These are phyloP conservation scores for Marmota monax DNA, from an alignment of 2,113 vertebrate genomes.

Conservation along the genomic window DNA sequence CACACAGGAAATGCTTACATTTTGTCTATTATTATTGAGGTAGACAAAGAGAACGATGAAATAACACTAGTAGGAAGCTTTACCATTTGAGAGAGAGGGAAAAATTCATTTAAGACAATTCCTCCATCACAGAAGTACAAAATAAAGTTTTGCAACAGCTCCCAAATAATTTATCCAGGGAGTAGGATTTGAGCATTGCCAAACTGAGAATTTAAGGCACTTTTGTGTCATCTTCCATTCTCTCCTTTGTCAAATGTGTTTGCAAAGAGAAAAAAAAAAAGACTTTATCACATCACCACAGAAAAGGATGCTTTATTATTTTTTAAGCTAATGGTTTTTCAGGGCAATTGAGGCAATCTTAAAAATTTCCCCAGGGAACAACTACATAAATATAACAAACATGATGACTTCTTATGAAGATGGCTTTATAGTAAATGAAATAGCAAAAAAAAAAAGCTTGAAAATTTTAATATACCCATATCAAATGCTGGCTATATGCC, in stretches of 20 bases:
- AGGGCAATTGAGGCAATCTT: background rate
- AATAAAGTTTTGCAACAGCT: background rate
- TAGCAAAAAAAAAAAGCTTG: background rate
- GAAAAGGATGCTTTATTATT: background rate
- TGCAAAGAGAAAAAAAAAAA: background rate
- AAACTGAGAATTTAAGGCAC: background rate
- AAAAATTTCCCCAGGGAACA: background rate
- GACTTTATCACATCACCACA: background rate
- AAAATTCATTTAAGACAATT: background rate
- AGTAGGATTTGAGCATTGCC: background rate
- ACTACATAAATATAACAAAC: background rate
- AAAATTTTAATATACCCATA: background rate
- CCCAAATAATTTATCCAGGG: background rate
- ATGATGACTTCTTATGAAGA: background rate
- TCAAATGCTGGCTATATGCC: background rate
- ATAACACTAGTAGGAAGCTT: background rate
- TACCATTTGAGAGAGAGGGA: background rate
- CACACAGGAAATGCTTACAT: background rate
- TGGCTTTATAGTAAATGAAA: slow-evolving; percentile 5
- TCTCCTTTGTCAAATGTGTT: background rate
- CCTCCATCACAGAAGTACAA: background rate
- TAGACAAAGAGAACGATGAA: background rate
- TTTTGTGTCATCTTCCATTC: background rate
- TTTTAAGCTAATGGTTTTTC: background rate
- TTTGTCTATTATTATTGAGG: background rate